Evolutionary conservation across 2,797 vertebrate genomes (phyloP).

Genomic region (Florisuga fusca): DNA sequence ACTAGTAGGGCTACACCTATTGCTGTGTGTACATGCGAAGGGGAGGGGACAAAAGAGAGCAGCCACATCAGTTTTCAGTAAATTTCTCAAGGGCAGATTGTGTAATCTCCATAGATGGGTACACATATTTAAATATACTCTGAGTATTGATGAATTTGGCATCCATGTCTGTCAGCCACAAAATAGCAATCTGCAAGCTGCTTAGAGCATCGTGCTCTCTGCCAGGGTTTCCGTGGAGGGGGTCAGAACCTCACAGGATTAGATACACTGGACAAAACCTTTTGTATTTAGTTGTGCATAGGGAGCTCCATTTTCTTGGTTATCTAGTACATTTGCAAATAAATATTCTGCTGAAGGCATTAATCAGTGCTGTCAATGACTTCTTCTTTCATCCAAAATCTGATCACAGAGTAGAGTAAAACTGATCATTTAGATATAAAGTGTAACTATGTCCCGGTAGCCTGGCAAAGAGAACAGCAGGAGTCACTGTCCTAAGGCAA

Average conservation of each 20-base stretch:
- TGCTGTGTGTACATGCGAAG: not conserved
- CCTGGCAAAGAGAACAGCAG: not conserved
- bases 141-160: not conserved
- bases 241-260: not conserved
- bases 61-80: not conserved
- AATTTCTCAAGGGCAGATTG: not conserved
- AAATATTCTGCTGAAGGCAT: not conserved
- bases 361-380: not conserved
- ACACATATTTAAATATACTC: not conserved
- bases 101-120: not conserved
- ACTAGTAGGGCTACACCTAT: not conserved
- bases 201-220: not conserved
- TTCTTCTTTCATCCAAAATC: not conserved
- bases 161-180: not conserved
- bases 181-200: not conserved
- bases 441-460: not conserved
- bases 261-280: not conserved
- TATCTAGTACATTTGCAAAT: not conserved
- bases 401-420: not conserved
- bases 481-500: not conserved
- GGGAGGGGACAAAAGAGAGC: not conserved
- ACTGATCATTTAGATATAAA: not conserved
- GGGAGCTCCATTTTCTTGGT: not conserved
- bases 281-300: not conserved
- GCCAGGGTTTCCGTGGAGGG: not conserved